Percentiles rank a stretch among this genome's conserved stretches.
Conservation (phyloP, 2,113 vertebrate species). For the Nipponia nippon region DNA sequence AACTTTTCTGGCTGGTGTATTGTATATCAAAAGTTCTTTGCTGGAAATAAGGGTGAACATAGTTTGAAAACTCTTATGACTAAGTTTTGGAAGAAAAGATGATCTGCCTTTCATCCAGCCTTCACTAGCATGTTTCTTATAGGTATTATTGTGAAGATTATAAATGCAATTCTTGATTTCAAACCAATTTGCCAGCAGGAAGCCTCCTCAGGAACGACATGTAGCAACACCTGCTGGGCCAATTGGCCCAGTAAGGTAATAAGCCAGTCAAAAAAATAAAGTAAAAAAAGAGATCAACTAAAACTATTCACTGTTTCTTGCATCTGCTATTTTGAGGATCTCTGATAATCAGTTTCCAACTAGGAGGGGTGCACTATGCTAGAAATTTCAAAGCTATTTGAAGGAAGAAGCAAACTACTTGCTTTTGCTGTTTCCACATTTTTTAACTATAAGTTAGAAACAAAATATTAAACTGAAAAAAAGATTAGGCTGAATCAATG, state of each 20-base stretch:
- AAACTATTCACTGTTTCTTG: neutral
- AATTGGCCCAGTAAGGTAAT: neutral
- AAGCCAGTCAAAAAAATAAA: neutral
- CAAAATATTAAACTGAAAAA: neutral
- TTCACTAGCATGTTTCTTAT: slow-evolving; percentile 9
- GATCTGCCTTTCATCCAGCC: slow-evolving; percentile 42
- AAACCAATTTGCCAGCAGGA: slow-evolving; percentile 57
- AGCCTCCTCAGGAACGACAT: neutral
- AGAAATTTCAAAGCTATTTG: neutral
- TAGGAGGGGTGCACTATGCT: neutral
- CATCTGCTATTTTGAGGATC: neutral
- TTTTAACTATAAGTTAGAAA: neutral
- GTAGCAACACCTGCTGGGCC: slow-evolving; percentile 29
- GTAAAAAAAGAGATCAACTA: neutral
- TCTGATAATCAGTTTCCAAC: neutral
- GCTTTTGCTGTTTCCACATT: neutral
- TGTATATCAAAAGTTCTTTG: neutral
- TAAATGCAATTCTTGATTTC: slow-evolving; percentile 51
- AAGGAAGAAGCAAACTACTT: neutral
- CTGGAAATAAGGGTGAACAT: neutral
- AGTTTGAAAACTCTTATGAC: neutral
- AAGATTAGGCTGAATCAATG: neutral
- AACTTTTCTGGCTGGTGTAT: neutral
- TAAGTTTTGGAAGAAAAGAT: neutral
- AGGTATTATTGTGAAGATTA: slow-evolving; percentile 48